Evolutionary conservation across 2,888 invertebrate genomes (phyloP).

Genomic region (Dicyrtomina minuta): DNA sequence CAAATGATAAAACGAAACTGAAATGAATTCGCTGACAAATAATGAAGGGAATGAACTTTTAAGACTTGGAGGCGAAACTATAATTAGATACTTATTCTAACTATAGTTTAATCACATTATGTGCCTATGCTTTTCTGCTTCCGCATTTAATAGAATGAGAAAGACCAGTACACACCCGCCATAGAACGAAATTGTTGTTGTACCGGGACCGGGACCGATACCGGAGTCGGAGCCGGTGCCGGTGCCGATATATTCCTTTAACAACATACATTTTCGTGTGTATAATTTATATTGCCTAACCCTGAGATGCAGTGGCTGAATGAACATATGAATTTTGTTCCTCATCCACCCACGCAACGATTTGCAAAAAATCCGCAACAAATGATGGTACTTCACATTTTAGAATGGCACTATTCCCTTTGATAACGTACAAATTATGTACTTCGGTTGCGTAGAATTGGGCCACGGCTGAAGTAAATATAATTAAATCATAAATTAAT

Average conservation of each 20-base stretch:
- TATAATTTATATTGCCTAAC: no score
- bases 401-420: slow-evolving; percentile 58
- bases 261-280: neutral
- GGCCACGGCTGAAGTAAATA: slow-evolving; percentile 70
- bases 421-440: slow-evolving; percentile 69
- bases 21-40: no score
- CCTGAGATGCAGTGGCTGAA: slow-evolving; percentile 13
- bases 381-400: slow-evolving; percentile 59
- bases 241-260: no score
- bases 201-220: no score
- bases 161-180: slow-evolving; percentile 34
- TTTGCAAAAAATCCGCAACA: slow-evolving; percentile 59
- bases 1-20: no score
- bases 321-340: slow-evolving; percentile 54
- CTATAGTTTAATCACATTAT: no score
- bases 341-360: slow-evolving; percentile 58
- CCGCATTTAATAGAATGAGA: no score
- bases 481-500: neutral
- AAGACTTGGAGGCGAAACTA: no score
- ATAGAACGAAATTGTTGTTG: slow-evolving; percentile 21
- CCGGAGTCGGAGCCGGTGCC: no score
- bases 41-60: no score
- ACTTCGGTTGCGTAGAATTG: slow-evolving; percentile 88
- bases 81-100: no score
- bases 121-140: no score